These are phyloP conservation scores for Silurus meridionalis DNA, from an alignment of 2,113 vertebrate genomes.

Conservation along the genomic window DNA sequence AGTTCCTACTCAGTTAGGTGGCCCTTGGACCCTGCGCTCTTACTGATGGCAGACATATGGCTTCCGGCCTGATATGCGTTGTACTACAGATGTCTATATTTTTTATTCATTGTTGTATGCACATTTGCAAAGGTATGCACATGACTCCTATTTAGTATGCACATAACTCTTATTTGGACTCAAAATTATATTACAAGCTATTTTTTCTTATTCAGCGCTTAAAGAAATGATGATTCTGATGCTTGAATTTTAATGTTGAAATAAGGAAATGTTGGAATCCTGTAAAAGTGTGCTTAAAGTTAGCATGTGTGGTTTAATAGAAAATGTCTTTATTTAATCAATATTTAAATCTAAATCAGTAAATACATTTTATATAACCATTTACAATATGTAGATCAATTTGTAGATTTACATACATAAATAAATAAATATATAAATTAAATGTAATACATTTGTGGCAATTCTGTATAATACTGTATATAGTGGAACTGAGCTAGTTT, in stretches of 20 bases:
- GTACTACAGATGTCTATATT: constrained; percentile 29
- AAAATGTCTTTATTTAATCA: background rate
- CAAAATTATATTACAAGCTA: background rate
- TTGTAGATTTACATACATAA: background rate
- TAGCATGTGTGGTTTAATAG: background rate
- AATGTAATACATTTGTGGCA: too few species aligned
- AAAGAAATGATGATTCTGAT: background rate
- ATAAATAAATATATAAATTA: too few species aligned
- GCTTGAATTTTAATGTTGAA: background rate
- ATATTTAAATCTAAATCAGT: background rate
- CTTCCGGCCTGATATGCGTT: constrained; percentile 55
- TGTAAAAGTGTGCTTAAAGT: background rate
- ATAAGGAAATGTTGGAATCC: background rate
- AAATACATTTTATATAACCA: background rate
- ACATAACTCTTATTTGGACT: background rate
- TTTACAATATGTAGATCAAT: background rate
- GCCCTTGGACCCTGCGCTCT: constrained; percentile 60
- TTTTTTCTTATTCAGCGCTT: background rate
- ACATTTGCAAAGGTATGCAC: constrained; percentile 10
- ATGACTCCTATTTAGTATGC: background rate
- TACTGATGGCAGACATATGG: constrained; percentile 67
- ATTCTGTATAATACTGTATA: background rate
- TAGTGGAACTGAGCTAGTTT: background rate
- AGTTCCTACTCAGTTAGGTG: constrained; percentile 59
- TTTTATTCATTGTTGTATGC: constrained; percentile 28